Evolutionary conservation across 1,140 invertebrate genomes (phyloP), one percentile per base, ranked within the genome.

Genomic region (Rhopalosiphum maidis): DNA sequence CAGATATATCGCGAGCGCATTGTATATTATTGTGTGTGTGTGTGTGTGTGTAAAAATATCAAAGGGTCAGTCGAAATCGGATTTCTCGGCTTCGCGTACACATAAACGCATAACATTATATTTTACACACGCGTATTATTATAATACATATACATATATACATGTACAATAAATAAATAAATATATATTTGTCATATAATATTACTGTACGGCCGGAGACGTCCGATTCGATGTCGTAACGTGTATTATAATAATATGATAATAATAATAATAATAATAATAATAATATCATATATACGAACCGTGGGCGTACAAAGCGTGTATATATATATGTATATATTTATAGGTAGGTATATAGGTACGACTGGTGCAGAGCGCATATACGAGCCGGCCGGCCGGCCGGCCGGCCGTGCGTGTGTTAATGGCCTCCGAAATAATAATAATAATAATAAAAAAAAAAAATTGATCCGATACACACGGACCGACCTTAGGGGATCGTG

Each of bases 401-500:
- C 46, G 46, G 30, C 8, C 46, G 46, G 1, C 35, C 18, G 90
- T 55, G 51, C 43, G 30, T 91, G 90, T 77, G 60, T 91, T 91
- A 91, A 68, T 77, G 55, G 41, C 55, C 90, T 91, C 60, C 89
- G 89, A 60, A 91, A 91, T 15, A 55, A 35, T 37, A 55, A 46
- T 46, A 46, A 46, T 46, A 46, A 46, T 46, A 46, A 46, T 15
- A 46, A 46, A 46, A 46, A 90, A 90, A 91, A n/a, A 91, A 43
- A 91, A 43, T 91, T 43, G 90, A 91, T 77, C 90, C 55, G 54
- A 68, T 43, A 91, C 85, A 87, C 22, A 35, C 86, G 43, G 25
- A 87, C 1, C 89, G 41, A 91, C 90, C 55, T 91, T 91, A 91
- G 90, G 54, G 51, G 90, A 77, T 68, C 41, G 90, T 82, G 41